Evolutionary conservation across 2,113 vertebrate genomes (phyloP).

Genomic region (Odocoileus hemionus): DNA sequence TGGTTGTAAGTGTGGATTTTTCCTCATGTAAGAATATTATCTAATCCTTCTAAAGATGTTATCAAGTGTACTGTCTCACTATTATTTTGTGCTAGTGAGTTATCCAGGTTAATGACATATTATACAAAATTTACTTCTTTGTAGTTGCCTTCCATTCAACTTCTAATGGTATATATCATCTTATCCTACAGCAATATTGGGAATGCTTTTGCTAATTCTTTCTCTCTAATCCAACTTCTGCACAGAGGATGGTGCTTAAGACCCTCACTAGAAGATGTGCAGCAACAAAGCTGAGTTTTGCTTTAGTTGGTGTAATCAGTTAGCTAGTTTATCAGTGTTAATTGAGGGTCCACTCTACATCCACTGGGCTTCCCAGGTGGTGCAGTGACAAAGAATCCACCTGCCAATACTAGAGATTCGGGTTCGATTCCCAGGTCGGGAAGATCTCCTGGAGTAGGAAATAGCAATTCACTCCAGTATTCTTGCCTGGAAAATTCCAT

Average conservation of each 20-base stretch:
- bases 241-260: neutral
- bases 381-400: neutral
- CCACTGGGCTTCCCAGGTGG: neutral
- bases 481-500: neutral
- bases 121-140: neutral
- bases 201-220: neutral
- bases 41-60: slow-evolving; percentile 10
- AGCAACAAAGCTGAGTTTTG: neutral
- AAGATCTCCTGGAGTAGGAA: neutral
- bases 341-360: neutral
- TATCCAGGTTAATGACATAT: slow-evolving; percentile 19
- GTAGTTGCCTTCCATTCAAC: neutral
- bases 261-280: neutral
- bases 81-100: neutral
- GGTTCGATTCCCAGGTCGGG: neutral
- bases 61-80: neutral
- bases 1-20: neutral
- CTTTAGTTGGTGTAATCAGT: neutral
- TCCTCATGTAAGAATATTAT: neutral
- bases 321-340: neutral
- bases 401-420: neutral
- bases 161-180: neutral
- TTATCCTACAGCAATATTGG: neutral
- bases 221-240: neutral
- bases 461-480: neutral